phyloP scores from a whole-genome alignment of 2,113 vertebrate species.

The human region DNA sequence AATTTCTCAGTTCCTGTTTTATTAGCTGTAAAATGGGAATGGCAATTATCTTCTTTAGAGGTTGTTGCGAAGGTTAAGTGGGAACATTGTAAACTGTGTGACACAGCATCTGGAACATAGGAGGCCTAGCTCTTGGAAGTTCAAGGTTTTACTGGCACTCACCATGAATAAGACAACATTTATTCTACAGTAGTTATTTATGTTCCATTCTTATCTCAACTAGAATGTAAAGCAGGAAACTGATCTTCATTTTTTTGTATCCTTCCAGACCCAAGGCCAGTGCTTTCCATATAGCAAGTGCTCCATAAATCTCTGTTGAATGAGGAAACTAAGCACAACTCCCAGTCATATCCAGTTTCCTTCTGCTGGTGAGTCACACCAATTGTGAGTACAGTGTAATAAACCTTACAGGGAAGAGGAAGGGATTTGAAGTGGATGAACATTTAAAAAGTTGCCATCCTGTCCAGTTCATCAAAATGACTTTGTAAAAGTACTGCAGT shows the following conservation, averaged over 20 bases:
- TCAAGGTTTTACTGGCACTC: neutral
- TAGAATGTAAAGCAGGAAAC: neutral
- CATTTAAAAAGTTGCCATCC: neutral
- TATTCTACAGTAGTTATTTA: neutral
- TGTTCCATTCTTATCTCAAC: neutral
- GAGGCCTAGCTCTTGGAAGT: neutral
- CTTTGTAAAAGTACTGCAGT: neutral
- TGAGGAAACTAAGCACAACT: conserved; percentile 35
- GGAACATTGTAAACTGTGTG: neutral
- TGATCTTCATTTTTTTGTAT: neutral
- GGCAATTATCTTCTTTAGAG: neutral
- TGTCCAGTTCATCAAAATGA: neutral
- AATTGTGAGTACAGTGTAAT: neutral
- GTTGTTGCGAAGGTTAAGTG: neutral
- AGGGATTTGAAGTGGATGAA: neutral
- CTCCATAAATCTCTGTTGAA: neutral
- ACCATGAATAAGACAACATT: neutral
- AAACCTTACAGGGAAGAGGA: neutral
- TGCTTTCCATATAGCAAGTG: neutral
- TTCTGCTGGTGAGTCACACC: neutral
- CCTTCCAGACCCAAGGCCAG: neutral
- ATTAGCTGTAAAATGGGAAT: conserved; percentile 13
- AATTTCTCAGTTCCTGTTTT: neutral
- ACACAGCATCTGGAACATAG: neutral
- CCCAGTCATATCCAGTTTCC: neutral